Base-by-base conservation (phyloP, 2,797 vertebrate genomes). In the Poliocrania exsul region DNA sequence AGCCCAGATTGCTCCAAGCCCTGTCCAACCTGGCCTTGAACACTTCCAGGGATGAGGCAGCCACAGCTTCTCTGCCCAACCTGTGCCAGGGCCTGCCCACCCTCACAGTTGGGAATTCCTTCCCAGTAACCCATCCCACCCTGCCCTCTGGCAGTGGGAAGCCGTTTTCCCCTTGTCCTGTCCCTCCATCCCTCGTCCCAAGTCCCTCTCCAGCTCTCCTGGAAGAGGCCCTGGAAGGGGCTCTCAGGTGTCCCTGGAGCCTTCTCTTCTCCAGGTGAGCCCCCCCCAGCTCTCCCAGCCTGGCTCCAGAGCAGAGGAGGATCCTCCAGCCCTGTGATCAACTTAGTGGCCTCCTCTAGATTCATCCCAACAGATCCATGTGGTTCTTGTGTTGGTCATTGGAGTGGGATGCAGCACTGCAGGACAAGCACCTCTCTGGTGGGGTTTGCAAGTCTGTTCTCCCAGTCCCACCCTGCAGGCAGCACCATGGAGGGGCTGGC, bases 401-500 rank as follows among this genome's bases (percentile, higher is more conserved):
- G n/a, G 35, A 9, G 24, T 5, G 47, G 26, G 53, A 37, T 0
- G 0, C 2, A 1, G 75, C 33, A 14, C 58, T 33, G 56, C 40
- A 50, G 74, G 64, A n/a, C 3, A 1, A 5, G 21, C 16, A 31
- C n/a, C 49, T 58, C 31, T 51, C 5, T 4, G 0, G 28, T 4
- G 8, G 16, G 24, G 21, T 67, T 49, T 67, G 46, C 81, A 51
- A 24, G 24, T 13, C 50, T 51, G 51, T 53, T 53, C 47, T 40
- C n/a, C 11, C 24, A 3, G 4, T 16, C 35, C 53, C 37, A 23
- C 8, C 33, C 21, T 4, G 16, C n/a, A 11, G 70, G 74, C 46
- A 29, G 64, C 2, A 0, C 33, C 1, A 0, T 5, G 0, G 28
- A 31, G 40, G 33, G 26, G 24, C 6, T 2, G 37, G 17, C 56